phyloP scores from a whole-genome alignment of 1,140 invertebrate species.

The Euwallacea fornicatus region DNA sequence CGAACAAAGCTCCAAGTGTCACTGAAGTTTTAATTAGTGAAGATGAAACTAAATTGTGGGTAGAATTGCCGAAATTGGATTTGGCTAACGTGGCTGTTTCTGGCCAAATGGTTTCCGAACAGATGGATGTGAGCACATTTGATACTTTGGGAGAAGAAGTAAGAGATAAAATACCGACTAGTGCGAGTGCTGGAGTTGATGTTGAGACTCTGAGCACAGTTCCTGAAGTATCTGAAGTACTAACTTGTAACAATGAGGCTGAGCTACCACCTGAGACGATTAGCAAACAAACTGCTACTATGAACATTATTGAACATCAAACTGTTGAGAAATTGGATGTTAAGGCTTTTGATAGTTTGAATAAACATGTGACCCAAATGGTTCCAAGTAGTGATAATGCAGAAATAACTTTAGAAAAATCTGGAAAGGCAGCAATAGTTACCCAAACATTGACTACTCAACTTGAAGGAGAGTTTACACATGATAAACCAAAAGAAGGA shows the following conservation, averaged over 20 bases:
- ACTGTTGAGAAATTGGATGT: slow-evolving; percentile 19
- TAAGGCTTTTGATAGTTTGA: slow-evolving; percentile 23
- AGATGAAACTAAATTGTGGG: slow-evolving; percentile 19
- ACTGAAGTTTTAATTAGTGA: slow-evolving; percentile 19
- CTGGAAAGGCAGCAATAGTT: slow-evolving; percentile 16
- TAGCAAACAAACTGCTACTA: neutral
- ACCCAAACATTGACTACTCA: slow-evolving; percentile 24
- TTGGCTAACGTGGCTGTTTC: slow-evolving; percentile 1
- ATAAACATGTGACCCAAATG: neutral
- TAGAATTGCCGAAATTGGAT: slow-evolving; percentile 15
- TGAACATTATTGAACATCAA: slow-evolving; percentile 11
- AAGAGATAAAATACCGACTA: slow-evolving; percentile 4
- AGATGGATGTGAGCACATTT: slow-evolving; percentile 26
- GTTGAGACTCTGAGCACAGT: slow-evolving; percentile 37
- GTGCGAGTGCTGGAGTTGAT: slow-evolving; percentile 26
- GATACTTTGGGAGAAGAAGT: slow-evolving; percentile 17
- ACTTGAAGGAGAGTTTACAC: slow-evolving; percentile 13
- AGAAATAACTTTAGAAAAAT: slow-evolving; percentile 22
- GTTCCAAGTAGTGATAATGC: slow-evolving; percentile 10
- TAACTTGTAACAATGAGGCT: slow-evolving; percentile 30
- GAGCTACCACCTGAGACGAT: slow-evolving; percentile 13
- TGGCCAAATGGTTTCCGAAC: slow-evolving; percentile 14
- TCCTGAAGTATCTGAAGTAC: slow-evolving; percentile 32
- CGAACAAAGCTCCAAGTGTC: slow-evolving; percentile 12
- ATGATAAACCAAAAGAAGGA: slow-evolving; percentile 24